These are phyloP conservation scores for Eira barbara DNA, from an alignment of 2,113 vertebrate genomes.

Conservation along the genomic window DNA sequence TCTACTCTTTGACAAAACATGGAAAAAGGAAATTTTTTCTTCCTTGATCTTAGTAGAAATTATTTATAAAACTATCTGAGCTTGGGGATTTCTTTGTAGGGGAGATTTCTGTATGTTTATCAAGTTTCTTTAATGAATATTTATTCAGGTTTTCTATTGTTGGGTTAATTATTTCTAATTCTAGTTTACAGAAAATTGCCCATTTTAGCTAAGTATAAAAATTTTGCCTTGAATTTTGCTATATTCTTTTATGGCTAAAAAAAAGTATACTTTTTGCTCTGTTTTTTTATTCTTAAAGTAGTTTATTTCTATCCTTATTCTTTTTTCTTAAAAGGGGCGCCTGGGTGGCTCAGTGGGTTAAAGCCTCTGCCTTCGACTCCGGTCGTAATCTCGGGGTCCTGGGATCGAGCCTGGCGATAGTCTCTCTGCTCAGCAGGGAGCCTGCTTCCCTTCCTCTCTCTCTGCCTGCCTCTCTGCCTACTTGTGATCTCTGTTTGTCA, in stretches of 20 bases:
- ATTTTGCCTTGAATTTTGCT: background rate
- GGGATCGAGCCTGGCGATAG: fast-evolving
- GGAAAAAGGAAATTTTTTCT: background rate
- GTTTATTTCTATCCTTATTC: background rate
- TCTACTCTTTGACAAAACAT: background rate
- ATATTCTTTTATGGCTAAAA: background rate
- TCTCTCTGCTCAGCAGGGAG: too few relatives aligned
- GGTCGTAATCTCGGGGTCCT: too few relatives aligned
- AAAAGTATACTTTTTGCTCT: background rate
- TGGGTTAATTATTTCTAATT: background rate
- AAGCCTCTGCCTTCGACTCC: too few relatives aligned
- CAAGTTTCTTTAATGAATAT: background rate
- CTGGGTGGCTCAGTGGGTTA: too few relatives aligned
- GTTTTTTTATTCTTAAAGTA: background rate
- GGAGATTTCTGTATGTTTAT: background rate
- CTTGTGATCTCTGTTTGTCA: too few relatives aligned
- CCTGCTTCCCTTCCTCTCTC: too few relatives aligned
- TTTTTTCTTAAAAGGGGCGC: background rate
- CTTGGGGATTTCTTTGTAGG: background rate
- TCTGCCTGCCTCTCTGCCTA: too few relatives aligned
- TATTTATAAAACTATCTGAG: background rate
- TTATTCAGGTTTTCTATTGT: background rate
- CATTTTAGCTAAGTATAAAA: background rate
- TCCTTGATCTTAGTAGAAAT: background rate
- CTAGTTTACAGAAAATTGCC: background rate